phyloP scores from a whole-genome alignment of 2,797 vertebrate genomes.

The Anabas testudineus region DNA sequence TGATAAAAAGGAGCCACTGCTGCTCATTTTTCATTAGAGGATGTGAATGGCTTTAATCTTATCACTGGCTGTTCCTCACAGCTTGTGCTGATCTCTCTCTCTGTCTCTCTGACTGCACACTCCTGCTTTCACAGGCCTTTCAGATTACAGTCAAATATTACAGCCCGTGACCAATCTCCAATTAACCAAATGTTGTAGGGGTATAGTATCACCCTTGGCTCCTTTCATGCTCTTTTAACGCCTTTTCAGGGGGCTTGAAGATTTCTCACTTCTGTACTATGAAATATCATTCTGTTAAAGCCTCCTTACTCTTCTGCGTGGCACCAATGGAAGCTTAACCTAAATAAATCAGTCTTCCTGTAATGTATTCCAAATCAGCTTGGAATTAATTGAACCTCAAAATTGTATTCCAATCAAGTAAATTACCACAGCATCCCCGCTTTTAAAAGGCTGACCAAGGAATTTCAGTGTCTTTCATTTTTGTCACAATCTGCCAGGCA shows the following conservation, averaged over 20 bases:
- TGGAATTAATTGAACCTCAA: constrained; percentile 75
- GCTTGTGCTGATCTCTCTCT: constrained; percentile 76
- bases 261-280: constrained; percentile 73
- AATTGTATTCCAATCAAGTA: constrained; percentile 73
- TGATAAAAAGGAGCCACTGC: constrained; percentile 68
- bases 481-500: constrained; percentile 46
- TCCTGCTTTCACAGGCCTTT: constrained; percentile 80
- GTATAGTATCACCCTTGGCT: constrained; percentile 83
- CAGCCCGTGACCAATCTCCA: constrained; percentile 86
- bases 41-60: constrained; percentile 83
- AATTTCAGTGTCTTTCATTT: constrained; percentile 62
- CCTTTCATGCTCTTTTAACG: constrained; percentile 81
- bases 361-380: constrained; percentile 75
- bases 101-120: constrained; percentile 53
- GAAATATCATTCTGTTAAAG: constrained; percentile 75
- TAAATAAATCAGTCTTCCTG: constrained; percentile 84
- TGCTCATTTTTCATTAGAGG: constrained; percentile 76
- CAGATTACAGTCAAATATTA: constrained; percentile 87
- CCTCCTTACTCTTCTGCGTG: constrained; percentile 58
- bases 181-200: constrained; percentile 86
- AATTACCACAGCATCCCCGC: constrained; percentile 62
- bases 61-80: constrained; percentile 80
- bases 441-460: constrained; percentile 74
- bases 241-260: constrained; percentile 75
- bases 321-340: constrained; percentile 80